Evolutionary conservation across 2,113 vertebrate species (phyloP), one percentile per base, ranked within the genome.

Genomic region (Dasyurus viverrinus): DNA sequence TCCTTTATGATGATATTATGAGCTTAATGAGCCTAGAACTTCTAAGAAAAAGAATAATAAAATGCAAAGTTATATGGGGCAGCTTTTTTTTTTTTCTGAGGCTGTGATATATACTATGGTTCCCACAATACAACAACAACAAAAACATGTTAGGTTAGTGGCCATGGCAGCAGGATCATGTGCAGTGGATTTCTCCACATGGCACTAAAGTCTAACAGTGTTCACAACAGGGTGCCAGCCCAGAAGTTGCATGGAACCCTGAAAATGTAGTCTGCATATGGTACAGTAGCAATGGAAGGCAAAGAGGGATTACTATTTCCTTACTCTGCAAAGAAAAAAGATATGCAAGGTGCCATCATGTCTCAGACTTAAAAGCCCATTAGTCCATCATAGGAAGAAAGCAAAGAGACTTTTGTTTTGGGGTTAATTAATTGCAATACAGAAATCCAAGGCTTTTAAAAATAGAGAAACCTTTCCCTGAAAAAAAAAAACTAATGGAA

Each of bases 321-420:
- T 92, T 96, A 92, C 42, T 96, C 95, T 93, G 95, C 26, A 47
- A 22, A 92, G 96, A 96, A 94, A 96, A 94, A 19, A 91, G 19
- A 47, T 60, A 92, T 36, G 46, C 53, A 91, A 95, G 53, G 89
- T 95, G 93, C 92, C 90, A 92, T 60, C 42, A 30, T 46, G 90
- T 95, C 68, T 89, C n/a, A 96, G 55, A 54, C 30, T 91, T 94
- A 95, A 97, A 96, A 89, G 90, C 46, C 91, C 93, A 94, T 48
- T 0, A 0, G 54, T 90, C 60, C 46, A 54, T 89, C 95, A 94
- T 57, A 90, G 92, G 50, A 96, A 96, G 93, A 89, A 91, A 91
- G 84, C 48, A 95, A 93, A 95, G 53, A 46, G 93, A 89, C 54
- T 50, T 26, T 96, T 95, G 94, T 23, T 94, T 93, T 60, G 53